Conservation (phyloP, 2,888 invertebrate genomes). For the Apamea anceps region DNA sequence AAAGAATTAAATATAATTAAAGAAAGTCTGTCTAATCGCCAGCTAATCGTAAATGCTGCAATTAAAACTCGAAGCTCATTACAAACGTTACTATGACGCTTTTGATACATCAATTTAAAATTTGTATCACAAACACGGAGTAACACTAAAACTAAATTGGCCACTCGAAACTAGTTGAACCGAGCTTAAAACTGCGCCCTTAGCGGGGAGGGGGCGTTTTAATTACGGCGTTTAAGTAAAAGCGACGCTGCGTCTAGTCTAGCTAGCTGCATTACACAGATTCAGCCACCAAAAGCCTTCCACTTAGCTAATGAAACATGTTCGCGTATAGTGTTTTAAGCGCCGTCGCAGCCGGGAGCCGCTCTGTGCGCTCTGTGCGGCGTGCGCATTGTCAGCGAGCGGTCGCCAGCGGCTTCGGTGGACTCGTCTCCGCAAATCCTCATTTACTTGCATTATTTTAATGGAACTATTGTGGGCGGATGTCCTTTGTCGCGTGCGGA, state of each 20-base stretch:
- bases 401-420: conserved; percentile 83
- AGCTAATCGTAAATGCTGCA: conserved; percentile 44
- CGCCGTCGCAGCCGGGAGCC: conserved; percentile 76
- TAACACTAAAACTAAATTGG: conserved; percentile 88
- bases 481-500: conserved; percentile 88
- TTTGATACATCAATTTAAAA: conserved; percentile 69
- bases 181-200: conserved; percentile 88
- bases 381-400: conserved; percentile 82
- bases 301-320: conserved; percentile 91
- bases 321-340: conserved; percentile 89
- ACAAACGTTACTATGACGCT: conserved; percentile 62
- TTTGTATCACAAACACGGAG: conserved; percentile 80
- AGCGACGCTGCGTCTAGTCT: conserved; percentile 87
- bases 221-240: conserved; percentile 90
- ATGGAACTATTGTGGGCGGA: conserved; percentile 90
- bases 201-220: conserved; percentile 85
- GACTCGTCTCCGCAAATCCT: conserved; percentile 88
- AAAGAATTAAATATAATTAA: conserved; percentile 8
- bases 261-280: conserved; percentile 89
- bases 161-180: conserved; percentile 87
- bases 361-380: conserved; percentile 74
- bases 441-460: conserved; percentile 91
- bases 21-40: conserved; percentile 18
- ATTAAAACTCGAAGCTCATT: conserved; percentile 43
- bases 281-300: conserved; percentile 90